Base-by-base conservation (phyloP, 2,888 invertebrate species). In the Lumbricus terrestris region DNA sequence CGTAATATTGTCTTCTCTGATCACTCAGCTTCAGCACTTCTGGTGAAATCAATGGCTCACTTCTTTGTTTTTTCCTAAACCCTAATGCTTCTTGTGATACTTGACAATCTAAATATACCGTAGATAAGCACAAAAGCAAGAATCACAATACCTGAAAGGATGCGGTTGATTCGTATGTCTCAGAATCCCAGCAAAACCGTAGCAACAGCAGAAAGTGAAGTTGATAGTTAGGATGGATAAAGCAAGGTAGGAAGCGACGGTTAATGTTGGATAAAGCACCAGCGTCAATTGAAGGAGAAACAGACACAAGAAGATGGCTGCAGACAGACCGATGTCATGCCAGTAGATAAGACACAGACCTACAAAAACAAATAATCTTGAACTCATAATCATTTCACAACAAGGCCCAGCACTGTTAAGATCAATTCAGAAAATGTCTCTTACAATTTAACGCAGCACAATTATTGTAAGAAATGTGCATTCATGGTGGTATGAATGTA, bases 111-210 rank as follows among this genome's bases (percentile, higher is more conserved):
- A 29, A 54, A 69, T 13, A 69, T 11, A 69, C n/a, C n/a, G n/a
- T 69, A 69, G n/a, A n/a, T n/a, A 69, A 54, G 69, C 69, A 69
- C 69, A 69, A n/a, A 69, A 69, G 69, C 69, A 69, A 5, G 1
- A 69, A 69, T n/a, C n/a, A 69, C 29, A 69, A n/a, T 69, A 69
- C 69, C 69, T 69, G 69, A 69, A 69, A 69, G 69, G 69, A 69
- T 69, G 69, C 11, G n/a, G 69, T 11, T 69, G 69, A 69, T 69
- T 69, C n/a, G 69, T 69, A 69, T n/a, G 8, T 69, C 69, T 69
- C 69, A 69, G 69, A 69, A 69, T 69, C 69, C 69, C 69, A 69
- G 69, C 69, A 69, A 69, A 69, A n/a, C 69, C 69, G n/a, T 69
- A 69, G 69, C 69, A 69, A 69, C 69, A 69, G 69, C 69, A 69